These are phyloP conservation scores for Lepilemur ruficaudatus DNA, from an alignment of 2,797 vertebrate genomes.

Conservation along the genomic window DNA sequence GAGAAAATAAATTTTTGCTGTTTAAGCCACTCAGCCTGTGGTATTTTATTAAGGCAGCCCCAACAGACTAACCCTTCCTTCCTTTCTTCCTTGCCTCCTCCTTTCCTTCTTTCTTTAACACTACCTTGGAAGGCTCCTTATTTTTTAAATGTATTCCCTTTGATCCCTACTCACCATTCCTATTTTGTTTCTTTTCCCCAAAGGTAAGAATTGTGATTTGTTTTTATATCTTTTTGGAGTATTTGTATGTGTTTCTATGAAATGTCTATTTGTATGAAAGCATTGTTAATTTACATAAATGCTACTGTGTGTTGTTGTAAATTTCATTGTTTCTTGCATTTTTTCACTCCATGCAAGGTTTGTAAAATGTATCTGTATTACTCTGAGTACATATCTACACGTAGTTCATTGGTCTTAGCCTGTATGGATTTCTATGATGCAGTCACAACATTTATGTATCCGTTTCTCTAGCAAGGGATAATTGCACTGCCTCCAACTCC, in stretches of 20 bases:
- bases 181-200: neutral
- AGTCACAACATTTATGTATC: neutral
- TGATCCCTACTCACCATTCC: neutral
- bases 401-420: neutral
- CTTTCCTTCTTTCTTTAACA: neutral
- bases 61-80: neutral
- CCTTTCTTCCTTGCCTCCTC: neutral
- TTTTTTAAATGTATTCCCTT: neutral
- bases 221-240: neutral
- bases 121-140: neutral
- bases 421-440: neutral
- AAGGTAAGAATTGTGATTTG: neutral
- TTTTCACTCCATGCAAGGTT: neutral
- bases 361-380: neutral
- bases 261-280: neutral
- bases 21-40: neutral
- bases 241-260: neutral
- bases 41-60: neutral
- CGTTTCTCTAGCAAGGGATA: neutral
- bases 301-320: neutral
- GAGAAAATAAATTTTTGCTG: neutral
- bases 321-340: neutral
- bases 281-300: neutral
- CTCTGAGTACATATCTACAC: neutral
- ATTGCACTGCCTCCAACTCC: neutral